Evolutionary conservation across 1,140 invertebrate species (phyloP).

Genomic region (Vanessa tameamea): DNA sequence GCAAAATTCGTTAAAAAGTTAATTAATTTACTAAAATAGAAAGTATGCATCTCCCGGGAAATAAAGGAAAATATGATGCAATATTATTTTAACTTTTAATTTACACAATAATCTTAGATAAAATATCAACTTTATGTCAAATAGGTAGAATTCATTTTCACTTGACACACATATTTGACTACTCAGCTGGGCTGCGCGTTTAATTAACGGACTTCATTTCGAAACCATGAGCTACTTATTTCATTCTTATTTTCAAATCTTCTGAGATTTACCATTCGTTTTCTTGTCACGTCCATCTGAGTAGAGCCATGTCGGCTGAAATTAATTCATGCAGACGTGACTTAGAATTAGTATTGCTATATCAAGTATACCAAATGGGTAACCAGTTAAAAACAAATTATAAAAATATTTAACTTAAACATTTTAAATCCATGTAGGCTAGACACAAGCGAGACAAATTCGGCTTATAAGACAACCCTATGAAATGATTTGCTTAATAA

Average conservation of each 20-base stretch:
- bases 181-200: conserved; percentile 14
- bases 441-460: too few relatives aligned
- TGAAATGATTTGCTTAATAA: too few relatives aligned
- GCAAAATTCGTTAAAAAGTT: neutral
- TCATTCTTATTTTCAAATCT: conserved; percentile 31
- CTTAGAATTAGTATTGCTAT: neutral
- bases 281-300: conserved; percentile 26
- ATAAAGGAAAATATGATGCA: conserved; percentile 3
- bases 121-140: conserved; percentile 3
- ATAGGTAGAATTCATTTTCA: neutral
- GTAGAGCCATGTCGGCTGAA: conserved; percentile 20
- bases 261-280: conserved; percentile 24
- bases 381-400: neutral
- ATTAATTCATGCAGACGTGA: conserved; percentile 28
- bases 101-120: neutral
- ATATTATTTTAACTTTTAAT: conserved; percentile 17
- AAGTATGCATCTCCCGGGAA: conserved; percentile 7
- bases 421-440: too few relatives aligned
- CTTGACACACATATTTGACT: neutral
- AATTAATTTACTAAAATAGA: conserved; percentile 12
- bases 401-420: too few relatives aligned
- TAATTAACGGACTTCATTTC: conserved; percentile 28
- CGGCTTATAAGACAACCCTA: too few relatives aligned
- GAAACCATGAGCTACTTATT: conserved; percentile 23
- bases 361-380: too few relatives aligned